These are phyloP conservation scores for Triplophysa rosa DNA, from an alignment of 2,113 vertebrate species.

Conservation along the genomic window DNA sequence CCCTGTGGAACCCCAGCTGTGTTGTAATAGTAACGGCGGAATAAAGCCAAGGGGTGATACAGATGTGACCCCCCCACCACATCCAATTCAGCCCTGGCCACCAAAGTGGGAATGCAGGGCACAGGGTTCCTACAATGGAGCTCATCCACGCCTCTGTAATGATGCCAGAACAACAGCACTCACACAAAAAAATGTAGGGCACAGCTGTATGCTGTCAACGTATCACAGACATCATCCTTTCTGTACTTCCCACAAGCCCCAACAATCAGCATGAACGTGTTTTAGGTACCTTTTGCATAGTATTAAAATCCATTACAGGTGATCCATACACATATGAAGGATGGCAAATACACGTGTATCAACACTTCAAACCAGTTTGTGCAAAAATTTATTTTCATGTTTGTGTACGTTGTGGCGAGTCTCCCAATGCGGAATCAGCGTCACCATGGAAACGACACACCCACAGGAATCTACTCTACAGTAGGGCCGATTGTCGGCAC, in stretches of 20 bases:
- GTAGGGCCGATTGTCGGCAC: too few species aligned
- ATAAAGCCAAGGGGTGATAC: conserved; percentile 26
- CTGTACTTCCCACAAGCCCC: background rate
- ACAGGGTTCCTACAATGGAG: background rate
- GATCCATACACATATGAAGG: too few species aligned
- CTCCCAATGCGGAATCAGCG: too few species aligned
- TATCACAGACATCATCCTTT: conserved; percentile 1
- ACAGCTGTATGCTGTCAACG: conserved; percentile 33
- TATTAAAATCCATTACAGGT: too few species aligned
- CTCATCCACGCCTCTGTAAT: background rate
- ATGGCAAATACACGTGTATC: too few species aligned
- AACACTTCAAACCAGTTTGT: too few species aligned
- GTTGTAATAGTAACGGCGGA: background rate
- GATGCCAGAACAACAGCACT: conserved; percentile 2
- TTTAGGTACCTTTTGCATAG: conserved; percentile 32
- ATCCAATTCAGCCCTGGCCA: background rate
- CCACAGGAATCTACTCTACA: too few species aligned
- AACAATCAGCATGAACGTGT: conserved; percentile 45
- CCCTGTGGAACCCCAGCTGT: conserved; percentile 49
- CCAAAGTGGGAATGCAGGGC: conserved; percentile 21
- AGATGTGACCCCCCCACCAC: conserved; percentile 17
- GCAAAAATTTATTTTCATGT: too few species aligned
- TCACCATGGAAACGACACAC: too few species aligned
- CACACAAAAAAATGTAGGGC: background rate
- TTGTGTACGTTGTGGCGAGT: too few species aligned